Evolutionary conservation across 2,888 invertebrate species (phyloP).

Genomic region (Busseola fusca): DNA sequence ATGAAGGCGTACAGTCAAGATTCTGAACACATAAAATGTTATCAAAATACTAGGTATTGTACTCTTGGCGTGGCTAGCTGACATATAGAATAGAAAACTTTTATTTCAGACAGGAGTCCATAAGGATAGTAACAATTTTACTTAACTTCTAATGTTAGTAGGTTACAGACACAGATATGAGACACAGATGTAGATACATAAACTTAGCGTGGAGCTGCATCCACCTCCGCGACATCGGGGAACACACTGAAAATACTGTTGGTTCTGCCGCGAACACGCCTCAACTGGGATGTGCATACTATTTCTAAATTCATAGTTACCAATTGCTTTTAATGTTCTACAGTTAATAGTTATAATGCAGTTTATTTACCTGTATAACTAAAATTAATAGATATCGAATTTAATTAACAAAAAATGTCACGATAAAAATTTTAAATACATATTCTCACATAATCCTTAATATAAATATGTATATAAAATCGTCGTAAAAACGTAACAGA

Average conservation of each 20-base stretch:
- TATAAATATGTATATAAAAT: background rate
- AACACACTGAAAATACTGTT: too few species aligned
- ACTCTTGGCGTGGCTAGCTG: background rate
- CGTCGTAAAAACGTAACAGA: constrained; percentile 1
- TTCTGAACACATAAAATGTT: background rate
- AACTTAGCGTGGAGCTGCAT: too few species aligned
- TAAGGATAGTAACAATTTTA: too few species aligned
- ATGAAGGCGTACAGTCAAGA: background rate
- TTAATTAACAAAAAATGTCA: background rate
- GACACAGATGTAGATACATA: too few species aligned
- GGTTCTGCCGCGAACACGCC: too few species aligned
- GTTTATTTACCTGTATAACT: background rate
- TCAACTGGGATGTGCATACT: too few species aligned
- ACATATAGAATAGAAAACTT: too few species aligned
- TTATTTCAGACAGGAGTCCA: too few species aligned
- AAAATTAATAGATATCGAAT: background rate
- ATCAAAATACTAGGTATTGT: too few species aligned
- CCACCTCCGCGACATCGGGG: too few species aligned
- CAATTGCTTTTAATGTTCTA: background rate
- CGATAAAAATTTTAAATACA: background rate
- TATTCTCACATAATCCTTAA: background rate
- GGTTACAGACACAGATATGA: too few species aligned
- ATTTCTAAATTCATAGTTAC: background rate
- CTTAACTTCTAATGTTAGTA: too few species aligned
- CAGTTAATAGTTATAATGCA: background rate